Conservation (phyloP, 1,140 invertebrate species). For the Drosophila lowei region DNA sequence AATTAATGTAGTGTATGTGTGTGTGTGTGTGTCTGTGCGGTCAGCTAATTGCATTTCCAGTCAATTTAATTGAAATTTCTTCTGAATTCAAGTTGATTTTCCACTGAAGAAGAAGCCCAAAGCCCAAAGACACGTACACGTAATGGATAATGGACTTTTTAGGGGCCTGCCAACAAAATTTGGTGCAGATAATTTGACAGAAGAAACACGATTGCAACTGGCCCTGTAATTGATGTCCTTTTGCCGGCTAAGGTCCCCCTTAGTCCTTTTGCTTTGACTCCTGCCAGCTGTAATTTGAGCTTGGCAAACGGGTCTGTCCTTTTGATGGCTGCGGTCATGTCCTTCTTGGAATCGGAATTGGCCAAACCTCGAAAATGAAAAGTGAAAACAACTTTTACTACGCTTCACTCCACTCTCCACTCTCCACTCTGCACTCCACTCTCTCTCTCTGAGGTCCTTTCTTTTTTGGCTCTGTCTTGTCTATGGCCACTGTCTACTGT, state of each 20-base stretch:
- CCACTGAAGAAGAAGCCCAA: neutral
- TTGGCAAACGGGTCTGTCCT: conserved; percentile 43
- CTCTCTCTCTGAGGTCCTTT: no score
- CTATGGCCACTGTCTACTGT: no score
- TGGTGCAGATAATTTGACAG: conserved; percentile 50
- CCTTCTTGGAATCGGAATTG: conserved; percentile 71
- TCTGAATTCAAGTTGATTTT: conserved; percentile 29
- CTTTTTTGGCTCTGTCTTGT: conserved; percentile 20
- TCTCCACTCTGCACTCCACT: no score
- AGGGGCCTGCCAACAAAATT: conserved; percentile 32
- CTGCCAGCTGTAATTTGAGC: conserved; percentile 46
- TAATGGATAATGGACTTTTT: neutral
- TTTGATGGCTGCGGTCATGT: conserved; percentile 64
- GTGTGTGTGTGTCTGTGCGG: conserved; percentile 18
- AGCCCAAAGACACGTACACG: neutral
- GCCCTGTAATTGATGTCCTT: conserved; percentile 44
- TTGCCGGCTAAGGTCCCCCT: neutral
- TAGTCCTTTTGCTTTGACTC: neutral
- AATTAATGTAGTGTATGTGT: conserved; percentile 25
- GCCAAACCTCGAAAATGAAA: conserved; percentile 60
- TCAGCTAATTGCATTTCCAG: conserved; percentile 46
- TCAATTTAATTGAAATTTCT: conserved; percentile 49
- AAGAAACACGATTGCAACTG: conserved; percentile 29
- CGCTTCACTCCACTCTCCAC: no score
- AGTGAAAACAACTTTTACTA: conserved; percentile 83